Conservation (phyloP, 2,888 invertebrate species). For the Stomorhina lunata region DNA sequence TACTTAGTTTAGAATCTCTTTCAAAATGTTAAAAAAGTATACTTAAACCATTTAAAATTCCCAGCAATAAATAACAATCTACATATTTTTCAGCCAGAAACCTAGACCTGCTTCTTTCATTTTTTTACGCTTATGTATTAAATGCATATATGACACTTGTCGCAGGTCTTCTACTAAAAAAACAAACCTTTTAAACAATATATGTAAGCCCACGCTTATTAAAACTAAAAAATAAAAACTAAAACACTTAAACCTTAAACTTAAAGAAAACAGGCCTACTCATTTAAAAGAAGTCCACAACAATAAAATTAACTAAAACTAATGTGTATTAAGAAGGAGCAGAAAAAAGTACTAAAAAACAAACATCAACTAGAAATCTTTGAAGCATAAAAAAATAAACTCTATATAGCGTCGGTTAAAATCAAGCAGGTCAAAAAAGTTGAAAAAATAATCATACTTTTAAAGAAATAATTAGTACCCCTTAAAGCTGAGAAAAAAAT, state of each 20-base stretch:
- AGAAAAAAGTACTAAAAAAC: background rate
- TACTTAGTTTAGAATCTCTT: no score
- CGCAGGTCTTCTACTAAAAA: slow-evolving; percentile 30
- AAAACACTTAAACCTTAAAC: slow-evolving; percentile 12
- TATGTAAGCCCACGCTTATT: slow-evolving; percentile 59
- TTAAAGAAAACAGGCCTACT: slow-evolving; percentile 47
- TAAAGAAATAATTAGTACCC: no score
- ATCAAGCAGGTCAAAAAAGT: no score
- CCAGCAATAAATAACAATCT: slow-evolving; percentile 13
- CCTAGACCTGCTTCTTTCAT: slow-evolving; percentile 8
- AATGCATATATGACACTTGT: slow-evolving; percentile 64
- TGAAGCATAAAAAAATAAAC: slow-evolving; percentile 38
- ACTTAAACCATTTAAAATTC: slow-evolving; percentile 9
- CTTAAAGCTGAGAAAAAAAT: no score
- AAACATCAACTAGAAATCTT: slow-evolving; percentile 35
- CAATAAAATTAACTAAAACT: background rate
- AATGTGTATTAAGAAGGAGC: slow-evolving; percentile 23
- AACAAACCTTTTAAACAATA: slow-evolving; percentile 43
- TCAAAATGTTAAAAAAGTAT: background rate
- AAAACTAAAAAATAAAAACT: no score
- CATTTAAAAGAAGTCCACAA: slow-evolving; percentile 34
- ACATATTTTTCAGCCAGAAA: background rate
- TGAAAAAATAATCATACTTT: no score
- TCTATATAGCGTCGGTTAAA: background rate
- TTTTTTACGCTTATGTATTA: slow-evolving; percentile 10